Percentiles rank a stretch among this genome's conserved stretches.
These are phyloP conservation scores for Sula dactylatra DNA, from an alignment of 2,113 vertebrate species.

Conservation along the genomic window DNA sequence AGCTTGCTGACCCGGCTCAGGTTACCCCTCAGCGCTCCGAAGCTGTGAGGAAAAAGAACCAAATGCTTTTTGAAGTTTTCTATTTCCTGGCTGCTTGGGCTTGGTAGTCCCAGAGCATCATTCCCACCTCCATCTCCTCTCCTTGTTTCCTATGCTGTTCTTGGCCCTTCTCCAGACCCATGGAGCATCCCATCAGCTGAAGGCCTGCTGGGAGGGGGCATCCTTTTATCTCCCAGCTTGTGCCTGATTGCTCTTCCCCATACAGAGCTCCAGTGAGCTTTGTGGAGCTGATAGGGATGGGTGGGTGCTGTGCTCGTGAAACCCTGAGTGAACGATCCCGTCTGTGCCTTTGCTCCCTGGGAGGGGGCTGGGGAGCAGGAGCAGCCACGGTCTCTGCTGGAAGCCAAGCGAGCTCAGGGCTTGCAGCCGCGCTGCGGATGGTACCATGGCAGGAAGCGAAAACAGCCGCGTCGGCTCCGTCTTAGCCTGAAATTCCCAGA, in stretches of 20 bases:
- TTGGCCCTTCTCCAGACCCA: background rate
- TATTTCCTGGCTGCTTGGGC: background rate
- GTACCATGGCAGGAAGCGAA: background rate
- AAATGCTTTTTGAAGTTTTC: background rate
- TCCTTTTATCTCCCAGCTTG: background rate
- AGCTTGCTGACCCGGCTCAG: background rate
- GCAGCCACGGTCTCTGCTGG: background rate
- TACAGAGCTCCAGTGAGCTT: background rate
- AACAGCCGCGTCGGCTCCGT: background rate
- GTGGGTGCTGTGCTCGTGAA: too few relatives aligned
- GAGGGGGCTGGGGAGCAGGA: background rate
- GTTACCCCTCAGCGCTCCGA: background rate
- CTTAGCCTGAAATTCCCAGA: background rate
- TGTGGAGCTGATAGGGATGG: accelerated
- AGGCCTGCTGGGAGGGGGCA: background rate
- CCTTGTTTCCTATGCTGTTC: background rate
- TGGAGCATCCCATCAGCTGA: background rate
- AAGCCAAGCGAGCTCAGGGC: background rate
- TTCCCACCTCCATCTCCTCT: background rate
- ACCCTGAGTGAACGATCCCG: background rate
- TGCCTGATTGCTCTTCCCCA: too few relatives aligned
- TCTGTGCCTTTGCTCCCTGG: background rate
- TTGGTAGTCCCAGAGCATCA: background rate
- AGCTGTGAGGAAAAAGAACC: background rate
- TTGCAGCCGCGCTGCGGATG: background rate